Evolutionary conservation across 2,113 vertebrate genomes (phyloP), one percentile per base, ranked within the genome.

Genomic region (Pseudopodoces humilis): DNA sequence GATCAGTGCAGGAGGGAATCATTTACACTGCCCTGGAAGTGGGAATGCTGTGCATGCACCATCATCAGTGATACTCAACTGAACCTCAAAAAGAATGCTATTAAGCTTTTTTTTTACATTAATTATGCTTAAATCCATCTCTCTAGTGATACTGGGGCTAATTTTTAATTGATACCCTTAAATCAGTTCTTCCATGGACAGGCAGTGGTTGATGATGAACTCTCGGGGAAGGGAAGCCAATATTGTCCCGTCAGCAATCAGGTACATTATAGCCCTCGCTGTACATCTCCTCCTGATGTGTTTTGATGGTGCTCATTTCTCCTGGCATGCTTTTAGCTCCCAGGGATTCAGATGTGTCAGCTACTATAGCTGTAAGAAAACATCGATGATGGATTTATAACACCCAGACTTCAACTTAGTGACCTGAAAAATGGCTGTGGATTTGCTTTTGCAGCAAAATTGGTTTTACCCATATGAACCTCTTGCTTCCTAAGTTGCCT

Each of bases 331-430:
- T 97, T 96, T 88, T 81, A 92, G 92, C 62, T 53, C 78, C 77
- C 41, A 15, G 46, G 94, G 96, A 97, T 97, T 97, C 95, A 95
- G 94, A 97, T 92, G 84, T 97, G 97, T 97, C 97, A 97, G 83
- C 96, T 97, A 74, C 91, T 46, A 27, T 88, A 95, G 97, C 96
- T 96, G 92, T 59, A 79, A 97, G 96, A 95, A 97, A 97, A 93
- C 50, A 83, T 11, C 6, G 37, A 43, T 91, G 90, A 97, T 96
- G 81, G 97, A 98, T 97, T 98, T 97, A 97, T 92, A 91, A 90
- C 52, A 39, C 83, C 86, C 87, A 63, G 83, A 21, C 93, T 93
- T 95, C 85, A 92, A 97, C 94, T 97, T 96, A 41, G 33, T 95
- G 96, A 96, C 96, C 96, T 94, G 82, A 92, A 95, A 95, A 95